Conservation (phyloP, 1,140 invertebrate species). For the Calycopis cecrops region DNA sequence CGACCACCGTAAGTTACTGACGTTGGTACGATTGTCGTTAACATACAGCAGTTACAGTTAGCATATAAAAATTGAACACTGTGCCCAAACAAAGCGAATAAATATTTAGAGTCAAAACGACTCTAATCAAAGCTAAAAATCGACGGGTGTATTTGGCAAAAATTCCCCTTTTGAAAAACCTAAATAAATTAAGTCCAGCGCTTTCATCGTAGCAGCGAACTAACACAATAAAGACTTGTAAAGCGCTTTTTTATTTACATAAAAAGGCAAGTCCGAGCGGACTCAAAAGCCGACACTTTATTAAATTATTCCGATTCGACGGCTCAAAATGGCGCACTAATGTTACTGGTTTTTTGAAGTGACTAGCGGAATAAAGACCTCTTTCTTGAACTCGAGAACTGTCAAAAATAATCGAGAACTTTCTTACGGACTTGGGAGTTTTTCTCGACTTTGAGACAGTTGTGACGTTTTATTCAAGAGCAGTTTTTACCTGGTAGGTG, state of each 20-base stretch:
- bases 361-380: no score
- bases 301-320: conserved; percentile 57
- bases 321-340: conserved; percentile 50
- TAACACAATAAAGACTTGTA: conserved; percentile 18
- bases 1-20: no score
- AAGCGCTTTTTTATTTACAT: conserved; percentile 22
- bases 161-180: conserved; percentile 6
- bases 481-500: no score
- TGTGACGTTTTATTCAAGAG: no score
- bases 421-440: no score
- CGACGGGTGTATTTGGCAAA: conserved; percentile 8
- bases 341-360: conserved; percentile 28
- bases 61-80: no score
- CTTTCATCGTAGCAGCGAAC: conserved; percentile 7
- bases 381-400: no score
- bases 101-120: conserved; percentile 13
- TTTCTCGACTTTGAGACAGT: no score
- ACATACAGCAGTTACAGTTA: no score
- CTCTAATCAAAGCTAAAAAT: conserved; percentile 17
- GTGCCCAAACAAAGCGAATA: conserved; percentile 2
- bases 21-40: no score
- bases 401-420: no score
- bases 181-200: conserved; percentile 16
- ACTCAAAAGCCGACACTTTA: conserved; percentile 49
- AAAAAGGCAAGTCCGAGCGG: conserved; percentile 33